Evolutionary conservation across 2,113 vertebrate genomes (phyloP).

Genomic region (Corydoras maculifer): DNA sequence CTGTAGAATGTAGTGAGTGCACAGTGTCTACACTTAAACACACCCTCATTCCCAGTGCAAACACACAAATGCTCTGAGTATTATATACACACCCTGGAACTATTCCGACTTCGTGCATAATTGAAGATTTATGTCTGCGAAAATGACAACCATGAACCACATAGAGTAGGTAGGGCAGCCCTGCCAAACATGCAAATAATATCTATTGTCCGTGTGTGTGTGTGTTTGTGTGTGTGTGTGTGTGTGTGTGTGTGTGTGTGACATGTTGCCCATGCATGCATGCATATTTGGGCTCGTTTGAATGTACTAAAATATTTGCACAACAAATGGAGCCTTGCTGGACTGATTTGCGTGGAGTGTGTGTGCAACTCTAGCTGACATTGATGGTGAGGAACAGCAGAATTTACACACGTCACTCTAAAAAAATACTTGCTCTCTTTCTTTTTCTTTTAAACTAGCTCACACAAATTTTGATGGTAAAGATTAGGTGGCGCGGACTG

Average conservation of each 20-base stretch:
- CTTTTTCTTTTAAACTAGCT: constrained; percentile 25
- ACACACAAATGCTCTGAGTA: background rate
- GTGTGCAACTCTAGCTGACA: constrained; percentile 39
- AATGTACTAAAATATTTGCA: constrained; percentile 61
- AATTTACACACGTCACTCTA: constrained; percentile 25
- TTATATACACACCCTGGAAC: background rate
- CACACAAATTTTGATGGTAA: constrained; percentile 9
- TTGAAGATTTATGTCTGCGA: background rate
- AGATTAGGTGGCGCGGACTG: too few relatives aligned
- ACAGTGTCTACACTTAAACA: background rate
- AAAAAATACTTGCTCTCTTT: constrained; percentile 23
- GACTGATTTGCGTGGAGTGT: constrained; percentile 62
- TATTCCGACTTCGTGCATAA: constrained; percentile 7
- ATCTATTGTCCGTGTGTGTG: constrained; percentile 15
- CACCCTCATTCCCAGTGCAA: background rate
- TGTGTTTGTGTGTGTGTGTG: constrained; percentile 1
- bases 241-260: background rate
- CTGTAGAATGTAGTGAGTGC: constrained; percentile 1
- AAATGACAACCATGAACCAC: background rate
- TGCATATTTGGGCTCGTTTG: constrained; percentile 31
- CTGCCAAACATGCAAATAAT: constrained; percentile 23
- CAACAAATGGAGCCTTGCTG: constrained; percentile 66
- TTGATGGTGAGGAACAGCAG: constrained; percentile 31
- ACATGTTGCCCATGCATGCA: constrained; percentile 27
- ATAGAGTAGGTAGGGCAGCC: constrained; percentile 9